Evolutionary conservation across 1,140 invertebrate genomes (phyloP), one percentile per base, ranked within the genome.

Genomic region (Trissolcus basalis): DNA sequence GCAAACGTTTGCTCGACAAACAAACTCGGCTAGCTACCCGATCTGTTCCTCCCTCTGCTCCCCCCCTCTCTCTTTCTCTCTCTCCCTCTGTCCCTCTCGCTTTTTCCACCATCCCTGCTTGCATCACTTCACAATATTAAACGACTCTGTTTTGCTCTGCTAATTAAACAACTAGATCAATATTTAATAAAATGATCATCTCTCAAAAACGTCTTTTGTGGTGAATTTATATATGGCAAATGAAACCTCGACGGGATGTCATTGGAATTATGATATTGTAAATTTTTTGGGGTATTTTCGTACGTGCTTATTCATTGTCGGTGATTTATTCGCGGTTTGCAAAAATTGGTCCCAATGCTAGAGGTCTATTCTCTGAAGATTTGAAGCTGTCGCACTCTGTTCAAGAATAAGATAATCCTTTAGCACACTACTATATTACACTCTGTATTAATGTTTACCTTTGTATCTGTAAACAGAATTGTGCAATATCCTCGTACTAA

Each of bases 1-100:
- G 84, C 87, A 88, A 88, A 88, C 87, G 87, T 88, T 88, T 88
- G 82, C 86, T 85, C 83, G 82, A 82, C 85, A 89, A 89, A 88
- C 86, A 88, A 87, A 87, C 86, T 86, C 82, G 72, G 82, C 83
- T 83, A 80, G 15, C 48, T 44, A 80, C 81, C 83, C 76, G 59
- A 60, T 14, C 71, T 65, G 64, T 16, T 47, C 47, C 48, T n/a
- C n/a, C n/a, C n/a, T n/a, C 64, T 48, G 79, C 73, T 43, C 13
- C 14, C 13, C 12, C 8, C 67, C 69, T 71, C 77, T 80, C 80
- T n/a, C n/a, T n/a, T n/a, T n/a, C n/a, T n/a, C n/a, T n/a, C 60
- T 78, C 69, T n/a, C 36, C 16, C 35, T 45, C 15, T n/a, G 11
- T 19, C 6, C 5, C 48, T 16, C 9, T 39, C 19, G 7, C 19